Conservation (phyloP, 92 coral and sea anemone genomes). For the Bergia puertoricense region DNA sequence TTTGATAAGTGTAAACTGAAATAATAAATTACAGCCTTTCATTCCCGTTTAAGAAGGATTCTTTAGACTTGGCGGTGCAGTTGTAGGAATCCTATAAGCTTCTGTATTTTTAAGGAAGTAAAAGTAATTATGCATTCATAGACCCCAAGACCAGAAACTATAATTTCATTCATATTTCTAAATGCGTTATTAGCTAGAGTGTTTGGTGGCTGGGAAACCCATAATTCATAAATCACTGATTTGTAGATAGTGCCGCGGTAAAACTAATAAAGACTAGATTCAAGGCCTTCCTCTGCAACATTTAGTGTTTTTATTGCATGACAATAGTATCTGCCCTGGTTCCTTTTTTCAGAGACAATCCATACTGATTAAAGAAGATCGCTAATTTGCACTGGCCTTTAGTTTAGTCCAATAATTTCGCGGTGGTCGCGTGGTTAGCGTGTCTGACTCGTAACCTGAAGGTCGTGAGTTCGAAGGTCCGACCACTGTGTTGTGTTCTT, state of each 20-base stretch:
- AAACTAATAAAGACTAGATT: neutral
- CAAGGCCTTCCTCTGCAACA: neutral
- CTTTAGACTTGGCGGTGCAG: neutral
- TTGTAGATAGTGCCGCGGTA: neutral
- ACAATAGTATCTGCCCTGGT: neutral
- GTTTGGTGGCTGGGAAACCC: constrained; percentile 9
- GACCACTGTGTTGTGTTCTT: no score
- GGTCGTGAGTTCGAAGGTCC: no score
- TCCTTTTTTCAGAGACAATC: neutral
- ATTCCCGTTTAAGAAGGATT: neutral
- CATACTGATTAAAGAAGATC: neutral
- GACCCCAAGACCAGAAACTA: neutral
- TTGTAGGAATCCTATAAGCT: neutral
- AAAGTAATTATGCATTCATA: neutral
- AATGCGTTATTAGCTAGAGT: neutral
- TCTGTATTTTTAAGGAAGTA: neutral
- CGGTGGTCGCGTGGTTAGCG: no score
- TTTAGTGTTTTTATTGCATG: no score
- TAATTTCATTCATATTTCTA: neutral
- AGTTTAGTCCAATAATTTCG: neutral
- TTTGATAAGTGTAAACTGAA: neutral
- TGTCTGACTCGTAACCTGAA: no score
- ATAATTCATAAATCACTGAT: neutral
- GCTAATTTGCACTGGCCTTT: neutral
- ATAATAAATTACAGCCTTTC: neutral